A percentile compares a stretch with the other conserved stretches of the same genome.
phyloP scores from a whole-genome alignment of 2,797 vertebrate species.

The Otolemur crassicaudatus region DNA sequence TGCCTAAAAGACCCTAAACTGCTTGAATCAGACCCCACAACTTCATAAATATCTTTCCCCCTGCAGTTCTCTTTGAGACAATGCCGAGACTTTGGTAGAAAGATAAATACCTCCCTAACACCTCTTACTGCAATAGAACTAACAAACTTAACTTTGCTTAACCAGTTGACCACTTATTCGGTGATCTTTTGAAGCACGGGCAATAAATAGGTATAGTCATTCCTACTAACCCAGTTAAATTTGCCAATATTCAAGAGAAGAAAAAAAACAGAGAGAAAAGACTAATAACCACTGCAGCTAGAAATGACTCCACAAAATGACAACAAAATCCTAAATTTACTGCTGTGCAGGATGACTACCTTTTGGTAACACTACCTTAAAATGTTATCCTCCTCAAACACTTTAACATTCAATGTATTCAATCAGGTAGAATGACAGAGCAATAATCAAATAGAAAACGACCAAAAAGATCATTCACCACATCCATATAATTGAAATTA shows the following conservation, averaged over 20 bases:
- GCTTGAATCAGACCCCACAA: neutral
- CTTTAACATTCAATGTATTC: constrained; percentile 10
- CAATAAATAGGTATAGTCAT: neutral
- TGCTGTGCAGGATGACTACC: neutral
- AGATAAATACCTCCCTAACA: neutral
- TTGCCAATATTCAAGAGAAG: neutral
- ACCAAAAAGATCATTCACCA: neutral
- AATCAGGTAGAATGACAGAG: neutral
- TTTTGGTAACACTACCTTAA: neutral
- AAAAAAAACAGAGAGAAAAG: neutral
- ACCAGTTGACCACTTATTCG: neutral
- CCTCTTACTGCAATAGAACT: neutral
- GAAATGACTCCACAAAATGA: neutral
- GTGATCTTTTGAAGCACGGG: neutral
- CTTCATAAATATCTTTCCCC: neutral
- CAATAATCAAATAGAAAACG: neutral
- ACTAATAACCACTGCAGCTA: neutral
- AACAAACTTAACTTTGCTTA: neutral
- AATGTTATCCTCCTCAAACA: neutral
- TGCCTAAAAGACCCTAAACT: neutral
- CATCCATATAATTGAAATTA: neutral
- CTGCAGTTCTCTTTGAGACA: neutral
- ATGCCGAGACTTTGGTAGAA: neutral
- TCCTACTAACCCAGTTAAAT: neutral
- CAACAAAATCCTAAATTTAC: neutral